Evolutionary conservation across 2,113 vertebrate species (phyloP), one percentile per base, ranked within the genome.

Genomic region (Heteronetta atricapilla): DNA sequence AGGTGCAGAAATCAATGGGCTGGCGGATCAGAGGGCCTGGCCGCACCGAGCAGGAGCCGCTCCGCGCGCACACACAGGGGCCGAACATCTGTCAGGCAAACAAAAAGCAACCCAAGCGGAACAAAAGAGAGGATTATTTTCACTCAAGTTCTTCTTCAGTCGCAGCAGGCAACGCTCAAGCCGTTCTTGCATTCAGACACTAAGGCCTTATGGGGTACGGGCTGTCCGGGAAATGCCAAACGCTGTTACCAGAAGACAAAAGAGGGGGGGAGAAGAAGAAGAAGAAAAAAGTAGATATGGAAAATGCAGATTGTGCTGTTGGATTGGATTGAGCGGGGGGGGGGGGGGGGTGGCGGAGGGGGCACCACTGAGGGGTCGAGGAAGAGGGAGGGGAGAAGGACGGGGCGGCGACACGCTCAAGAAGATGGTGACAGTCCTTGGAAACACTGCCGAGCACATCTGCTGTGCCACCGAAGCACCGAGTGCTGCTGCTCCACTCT

Each of bases 101-200:
- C 95, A 97, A 96, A 97, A 96, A 97, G 96, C 96, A 97, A 95
- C 88, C 95, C 74, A 94, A 93, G 95, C 86, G 86, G 97, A 97
- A 97, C 97, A 98, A 97, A 98, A 95, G 96, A 94, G 97, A 94
- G 97, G 97, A 97, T 97, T 98, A 97, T 97, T 97, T 97, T 97
- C 97, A 95, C 97, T 97, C 96, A 96, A 96, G 97, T 96, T 96
- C 97, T 97, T 97, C 97, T 97, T 95, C 95, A 80, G 95, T 93
- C 97, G 96, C 97, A 97, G 97, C 97, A 96, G 97, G 97, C 92
- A 97, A 97, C 18, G 93, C 95, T 96, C 97, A 97, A 96, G 95
- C 97, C 90, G 89, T 96, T 94, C 92, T 85, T 82, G 80, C 68
- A 97, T 97, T 96, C 95, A 94, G 95, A 96, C 88, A 88, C 86